Evolutionary conservation across 1,140 invertebrate genomes (phyloP).

Genomic region (Tigriopus japonicus): DNA sequence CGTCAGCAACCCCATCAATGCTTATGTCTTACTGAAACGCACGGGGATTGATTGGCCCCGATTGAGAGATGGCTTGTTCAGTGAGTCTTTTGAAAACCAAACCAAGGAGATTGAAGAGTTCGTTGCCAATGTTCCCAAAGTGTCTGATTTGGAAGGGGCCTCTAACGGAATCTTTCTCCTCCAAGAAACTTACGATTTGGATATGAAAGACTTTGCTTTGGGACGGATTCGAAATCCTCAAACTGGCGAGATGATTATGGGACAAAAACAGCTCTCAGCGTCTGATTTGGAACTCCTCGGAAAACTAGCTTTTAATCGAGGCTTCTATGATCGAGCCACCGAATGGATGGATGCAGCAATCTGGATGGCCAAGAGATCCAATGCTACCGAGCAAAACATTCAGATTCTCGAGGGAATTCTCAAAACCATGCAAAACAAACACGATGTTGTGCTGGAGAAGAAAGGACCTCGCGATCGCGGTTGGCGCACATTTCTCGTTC

Average conservation of each 20-base stretch:
- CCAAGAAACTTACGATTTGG: slow-evolving; percentile 33
- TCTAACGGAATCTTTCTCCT: slow-evolving; percentile 30
- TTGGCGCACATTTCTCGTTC: slow-evolving; percentile 22
- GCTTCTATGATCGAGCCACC: slow-evolving; percentile 26
- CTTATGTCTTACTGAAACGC: neutral
- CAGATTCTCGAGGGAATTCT: slow-evolving; percentile 25
- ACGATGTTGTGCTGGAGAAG: neutral
- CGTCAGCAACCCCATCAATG: neutral
- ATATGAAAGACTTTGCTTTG: slow-evolving; percentile 27
- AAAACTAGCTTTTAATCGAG: slow-evolving; percentile 26
- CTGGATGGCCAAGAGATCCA: slow-evolving; percentile 19
- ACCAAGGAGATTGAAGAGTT: neutral
- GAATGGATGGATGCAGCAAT: slow-evolving; percentile 28
- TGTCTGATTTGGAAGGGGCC: slow-evolving; percentile 28
- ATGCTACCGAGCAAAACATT: slow-evolving; percentile 19
- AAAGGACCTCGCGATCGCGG: slow-evolving; percentile 16
- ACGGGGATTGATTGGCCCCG: neutral
- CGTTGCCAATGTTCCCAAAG: neutral
- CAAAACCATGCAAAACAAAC: slow-evolving; percentile 15
- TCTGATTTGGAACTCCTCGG: slow-evolving; percentile 27
- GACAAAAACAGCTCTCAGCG: slow-evolving; percentile 18
- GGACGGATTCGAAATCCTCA: slow-evolving; percentile 21
- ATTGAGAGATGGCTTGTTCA: neutral
- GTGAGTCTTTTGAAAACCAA: neutral
- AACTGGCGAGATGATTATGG: neutral